Conservation (phyloP, 1,140 invertebrate species). For the Notospermus geniculatus region DNA sequence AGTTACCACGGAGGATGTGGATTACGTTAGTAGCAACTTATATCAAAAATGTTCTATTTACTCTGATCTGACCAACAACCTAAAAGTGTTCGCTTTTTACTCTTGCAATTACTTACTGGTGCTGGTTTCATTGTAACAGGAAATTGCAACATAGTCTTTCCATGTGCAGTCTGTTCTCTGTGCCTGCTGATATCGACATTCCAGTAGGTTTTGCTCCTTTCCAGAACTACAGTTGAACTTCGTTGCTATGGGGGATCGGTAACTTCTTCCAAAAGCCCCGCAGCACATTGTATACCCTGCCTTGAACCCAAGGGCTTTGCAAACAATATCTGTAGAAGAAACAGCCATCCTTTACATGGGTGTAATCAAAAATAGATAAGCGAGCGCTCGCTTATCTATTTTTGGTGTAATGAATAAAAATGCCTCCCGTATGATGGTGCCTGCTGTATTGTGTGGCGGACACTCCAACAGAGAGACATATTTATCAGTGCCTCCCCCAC, state of each 20-base stretch:
- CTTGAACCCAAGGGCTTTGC: conserved; percentile 34
- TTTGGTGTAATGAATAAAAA: no score
- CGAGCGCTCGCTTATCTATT: no score
- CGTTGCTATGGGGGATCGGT: conserved; percentile 13
- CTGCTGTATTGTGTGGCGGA: no score
- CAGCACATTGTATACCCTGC: conserved; percentile 32
- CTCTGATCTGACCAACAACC: no score
- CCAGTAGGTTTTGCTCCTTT: conserved; percentile 27
- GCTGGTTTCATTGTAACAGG: conserved; percentile 33
- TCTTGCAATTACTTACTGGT: conserved; percentile 19
- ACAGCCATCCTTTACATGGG: neutral
- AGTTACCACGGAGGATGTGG: no score
- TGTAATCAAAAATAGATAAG: neutral
- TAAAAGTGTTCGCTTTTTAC: no score
- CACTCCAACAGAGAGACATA: no score
- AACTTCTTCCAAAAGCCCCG: conserved; percentile 30
- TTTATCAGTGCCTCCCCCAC: no score
- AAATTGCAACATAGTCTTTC: conserved; percentile 32
- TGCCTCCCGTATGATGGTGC: no score
- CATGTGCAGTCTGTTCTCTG: conserved; percentile 17
- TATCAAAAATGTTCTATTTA: no score
- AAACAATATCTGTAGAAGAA: conserved; percentile 30
- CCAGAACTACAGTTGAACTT: conserved; percentile 34
- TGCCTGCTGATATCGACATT: conserved; percentile 24
- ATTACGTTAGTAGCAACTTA: no score